Evolutionary conservation across 2,797 vertebrate genomes (phyloP), one percentile per base, ranked within the genome.

Genomic region (Steatocranus sp.): DNA sequence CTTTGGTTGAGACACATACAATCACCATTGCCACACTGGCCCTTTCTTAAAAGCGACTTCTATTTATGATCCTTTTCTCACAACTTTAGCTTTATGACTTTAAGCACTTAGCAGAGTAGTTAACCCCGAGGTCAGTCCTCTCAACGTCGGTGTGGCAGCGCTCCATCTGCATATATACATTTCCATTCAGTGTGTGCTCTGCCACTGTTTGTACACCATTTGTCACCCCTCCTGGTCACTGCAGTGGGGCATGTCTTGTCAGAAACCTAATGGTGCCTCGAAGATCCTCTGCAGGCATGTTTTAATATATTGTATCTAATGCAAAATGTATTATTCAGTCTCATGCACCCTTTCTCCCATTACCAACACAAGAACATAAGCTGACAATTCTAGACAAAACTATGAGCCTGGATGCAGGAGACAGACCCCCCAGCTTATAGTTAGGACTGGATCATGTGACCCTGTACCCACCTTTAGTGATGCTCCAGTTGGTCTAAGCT

Each of bases 21-120:
- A 80, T 66, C 46, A 25, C 15, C 10, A 46, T n/a, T 73, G 43
- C 34, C 12, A 8, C 41, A 61, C 4, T 32, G 14, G 50, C 27
- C 27, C 58, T 46, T 66, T 75, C 53, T 81, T 2, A 79, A 83
- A 75, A 84, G 68, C 8, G 5, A 85, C 58, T 7, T 51, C 68
- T 58, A 78, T 85, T 91, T 84, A 88, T 77, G 78, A 76, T 61
- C 49, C 76, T 85, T 88, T 85, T 86, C 86, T 83, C 81, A 81
- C 78, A 78, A 58, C 3, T 91, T 91, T 81, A 77, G 56, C 50
- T 91, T 91, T 91, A 91, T 89, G 89, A 84, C 88, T 83, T 88
- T 63, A 20, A 83, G 82, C 92, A 90, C 91, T 90, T 86, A 88
- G 81, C 80, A 63, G 54, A 87, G 90, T 79, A 82, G 43, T 73